Percentiles rank a stretch among this genome's conserved stretches.
Evolutionary conservation across 1,140 invertebrate species (phyloP).

Genomic region (Pogonomyrmex barbatus): DNA sequence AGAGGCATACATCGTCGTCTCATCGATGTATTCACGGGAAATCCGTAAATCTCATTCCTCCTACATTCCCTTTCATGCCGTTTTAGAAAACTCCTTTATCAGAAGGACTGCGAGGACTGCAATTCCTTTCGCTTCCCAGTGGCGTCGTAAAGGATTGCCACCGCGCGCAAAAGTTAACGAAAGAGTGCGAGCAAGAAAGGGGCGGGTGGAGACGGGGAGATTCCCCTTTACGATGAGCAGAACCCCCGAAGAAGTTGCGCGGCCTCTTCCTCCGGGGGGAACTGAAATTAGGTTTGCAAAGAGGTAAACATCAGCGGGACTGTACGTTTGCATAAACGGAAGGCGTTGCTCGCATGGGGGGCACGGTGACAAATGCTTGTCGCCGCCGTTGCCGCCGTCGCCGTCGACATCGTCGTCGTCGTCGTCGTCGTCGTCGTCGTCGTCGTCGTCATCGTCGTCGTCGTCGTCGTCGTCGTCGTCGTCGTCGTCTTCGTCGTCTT

Average conservation of each 20-base stretch:
- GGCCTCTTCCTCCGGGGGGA: slow-evolving; percentile 76
- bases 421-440: slow-evolving; percentile 42
- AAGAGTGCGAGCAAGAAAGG: slow-evolving; percentile 58
- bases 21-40: slow-evolving; percentile 56
- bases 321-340: slow-evolving; percentile 84
- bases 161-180: slow-evolving; percentile 70
- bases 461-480: slow-evolving; percentile 24
- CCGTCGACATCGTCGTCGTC: not conserved
- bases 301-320: slow-evolving; percentile 84
- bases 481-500: slow-evolving; percentile 42
- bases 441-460: slow-evolving; percentile 59
- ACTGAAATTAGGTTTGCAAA: slow-evolving; percentile 85
- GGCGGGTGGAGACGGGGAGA: not conserved
- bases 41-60: slow-evolving; percentile 54
- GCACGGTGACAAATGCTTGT: slow-evolving; percentile 83
- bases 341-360: slow-evolving; percentile 80
- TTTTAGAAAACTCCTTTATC: slow-evolving; percentile 73
- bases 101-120: slow-evolving; percentile 58
- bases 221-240: slow-evolving; percentile 66
- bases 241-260: slow-evolving; percentile 77
- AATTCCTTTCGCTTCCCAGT: slow-evolving; percentile 74
- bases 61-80: slow-evolving; percentile 44
- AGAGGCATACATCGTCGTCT: slow-evolving; percentile 41
- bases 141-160: slow-evolving; percentile 75
- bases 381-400: slow-evolving; percentile 68